Base-by-base conservation (phyloP, 2,797 vertebrate genomes). In the Phataginus tricuspis region DNA sequence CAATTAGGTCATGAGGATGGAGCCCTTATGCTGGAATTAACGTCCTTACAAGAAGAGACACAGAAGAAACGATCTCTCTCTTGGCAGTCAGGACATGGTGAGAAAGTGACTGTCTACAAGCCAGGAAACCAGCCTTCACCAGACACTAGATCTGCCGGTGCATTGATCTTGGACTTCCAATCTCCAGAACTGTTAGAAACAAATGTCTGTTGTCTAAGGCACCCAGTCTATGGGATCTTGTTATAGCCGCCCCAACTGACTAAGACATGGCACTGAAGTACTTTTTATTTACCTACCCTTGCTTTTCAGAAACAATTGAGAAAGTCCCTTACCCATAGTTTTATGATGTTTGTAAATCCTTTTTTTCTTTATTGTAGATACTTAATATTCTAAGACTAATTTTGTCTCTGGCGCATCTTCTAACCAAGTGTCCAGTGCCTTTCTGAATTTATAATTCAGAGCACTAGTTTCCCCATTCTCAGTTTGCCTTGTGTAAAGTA, bases 301-400 rank as follows among this genome's bases (percentile, higher is more conserved):
- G 25, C 49, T 93, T 64, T 37, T 97, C 66, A 57, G 75, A 94
- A 93, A 63, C 21, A 37, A 7, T 18, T 34, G 61, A 25, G 78
- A 55, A 92, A 85, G 29, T 72, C 2, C 14, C 49, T 63, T 10
- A 53, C n/a, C 66, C 31, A 63, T 27, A 39, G 49, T 87, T 88
- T 90, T 27, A 91, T 92, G 51, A 90, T 75, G 74, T 82, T 80
- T 57, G 4, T 57, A 59, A 93, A 85, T 31, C 45, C 45, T 42
- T 66, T 71, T 59, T 86, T 61, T 42, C n/a, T 84, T 85, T 45
- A 15, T 71, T 95, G 49, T 88, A 63, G 21, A 66, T 66, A 42
- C 16, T 88, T 96, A n/a, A 78, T 75, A 82, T 25, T 91, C 63
- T 83, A 83, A 92, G 51, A 82, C 68, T 86, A 64, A 34, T n/a